These are phyloP conservation scores for Myrmecobius fasciatus DNA, from an alignment of 2,113 vertebrate species.

Conservation along the genomic window DNA sequence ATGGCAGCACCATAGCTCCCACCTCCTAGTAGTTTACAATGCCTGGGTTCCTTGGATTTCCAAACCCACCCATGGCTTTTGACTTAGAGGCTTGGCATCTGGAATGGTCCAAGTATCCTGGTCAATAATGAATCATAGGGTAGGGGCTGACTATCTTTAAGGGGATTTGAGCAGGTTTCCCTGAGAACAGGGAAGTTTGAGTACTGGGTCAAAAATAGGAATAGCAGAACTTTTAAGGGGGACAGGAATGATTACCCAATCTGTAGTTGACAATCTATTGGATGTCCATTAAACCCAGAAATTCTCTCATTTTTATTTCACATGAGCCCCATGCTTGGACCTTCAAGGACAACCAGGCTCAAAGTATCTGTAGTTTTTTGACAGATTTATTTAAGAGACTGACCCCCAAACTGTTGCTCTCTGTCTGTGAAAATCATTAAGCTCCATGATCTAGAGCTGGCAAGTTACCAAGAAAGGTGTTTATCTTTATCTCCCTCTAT, in stretches of 20 bases:
- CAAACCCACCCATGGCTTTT: conserved; percentile 64
- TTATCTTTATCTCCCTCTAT: conserved; percentile 26
- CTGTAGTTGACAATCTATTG: neutral
- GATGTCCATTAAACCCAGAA: neutral
- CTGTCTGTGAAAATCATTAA: conserved; percentile 58
- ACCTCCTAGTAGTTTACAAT: conserved; percentile 53
- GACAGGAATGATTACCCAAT: neutral
- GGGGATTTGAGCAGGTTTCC: neutral
- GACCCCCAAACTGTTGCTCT: neutral
- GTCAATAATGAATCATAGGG: neutral
- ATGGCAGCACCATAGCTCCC: conserved; percentile 39
- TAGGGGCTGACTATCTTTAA: neutral
- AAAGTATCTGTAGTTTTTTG: neutral
- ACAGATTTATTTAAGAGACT: neutral
- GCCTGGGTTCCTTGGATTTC: conserved; percentile 62
- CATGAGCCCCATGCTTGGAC: neutral
- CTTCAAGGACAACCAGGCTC: neutral
- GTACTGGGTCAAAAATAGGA: neutral
- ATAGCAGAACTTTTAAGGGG: neutral
- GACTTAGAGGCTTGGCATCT: conserved; percentile 71
- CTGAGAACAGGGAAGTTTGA: neutral
- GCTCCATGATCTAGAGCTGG: conserved; percentile 25
- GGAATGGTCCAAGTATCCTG: conserved; percentile 51
- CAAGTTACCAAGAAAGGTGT: conserved; percentile 22
- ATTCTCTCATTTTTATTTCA: neutral